phyloP scores from a whole-genome alignment of 2,888 invertebrate species.

The Syritta pipiens region DNA sequence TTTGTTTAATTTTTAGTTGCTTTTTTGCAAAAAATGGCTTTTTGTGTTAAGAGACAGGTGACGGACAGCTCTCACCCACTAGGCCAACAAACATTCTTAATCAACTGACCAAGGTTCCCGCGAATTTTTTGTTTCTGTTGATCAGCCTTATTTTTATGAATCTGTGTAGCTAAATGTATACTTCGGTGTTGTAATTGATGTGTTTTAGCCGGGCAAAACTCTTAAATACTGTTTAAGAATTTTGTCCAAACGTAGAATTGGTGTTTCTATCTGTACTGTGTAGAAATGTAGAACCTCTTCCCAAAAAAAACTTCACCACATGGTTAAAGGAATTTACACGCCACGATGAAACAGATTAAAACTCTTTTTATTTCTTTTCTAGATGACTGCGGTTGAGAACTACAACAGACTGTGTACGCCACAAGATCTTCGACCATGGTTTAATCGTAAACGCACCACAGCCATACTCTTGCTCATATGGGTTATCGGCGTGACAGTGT shows the following conservation, averaged over 20 bases:
- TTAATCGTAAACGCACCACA: constrained; percentile 79
- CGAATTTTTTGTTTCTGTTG: too few species aligned
- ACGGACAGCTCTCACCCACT: too few species aligned
- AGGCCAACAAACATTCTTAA: too few species aligned
- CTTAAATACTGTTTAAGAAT: constrained; percentile 28
- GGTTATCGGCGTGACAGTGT: constrained; percentile 81
- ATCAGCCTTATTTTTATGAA: background rate
- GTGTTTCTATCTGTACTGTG: constrained; percentile 15
- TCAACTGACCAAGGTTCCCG: too few species aligned
- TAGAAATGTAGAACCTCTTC: constrained; percentile 16
- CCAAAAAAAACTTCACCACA: constrained; percentile 18
- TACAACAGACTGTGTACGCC: constrained; percentile 83
- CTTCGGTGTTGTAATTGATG: constrained; percentile 17
- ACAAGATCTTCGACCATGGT: constrained; percentile 76
- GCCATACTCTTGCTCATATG: constrained; percentile 81
- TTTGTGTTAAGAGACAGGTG: too few species aligned
- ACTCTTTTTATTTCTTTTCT: constrained; percentile 51
- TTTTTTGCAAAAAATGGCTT: too few species aligned
- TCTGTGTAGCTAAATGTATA: constrained; percentile 15
- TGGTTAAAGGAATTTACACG: background rate
- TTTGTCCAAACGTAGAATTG: constrained; percentile 33
- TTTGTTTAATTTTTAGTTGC: too few species aligned
- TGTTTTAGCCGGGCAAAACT: constrained; percentile 15
- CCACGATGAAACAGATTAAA: constrained; percentile 8
- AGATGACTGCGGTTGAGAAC: constrained; percentile 84